Evolutionary conservation across 2,113 vertebrate genomes (phyloP).

Genomic region (Phyllostomus discolor): DNA sequence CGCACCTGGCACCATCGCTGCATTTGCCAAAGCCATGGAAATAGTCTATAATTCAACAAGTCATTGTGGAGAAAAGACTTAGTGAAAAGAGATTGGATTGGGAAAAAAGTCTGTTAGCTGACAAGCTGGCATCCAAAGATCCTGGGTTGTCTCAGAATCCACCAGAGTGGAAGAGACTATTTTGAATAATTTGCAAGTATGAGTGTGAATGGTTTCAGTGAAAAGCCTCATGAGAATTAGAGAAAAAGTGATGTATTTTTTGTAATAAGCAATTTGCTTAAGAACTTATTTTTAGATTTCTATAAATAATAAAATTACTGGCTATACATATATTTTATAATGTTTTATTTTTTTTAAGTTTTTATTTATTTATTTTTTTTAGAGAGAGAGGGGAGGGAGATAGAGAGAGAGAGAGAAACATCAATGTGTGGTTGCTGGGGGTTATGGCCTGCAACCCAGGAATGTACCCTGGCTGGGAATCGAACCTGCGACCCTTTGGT

Average conservation of each 20-base stretch:
- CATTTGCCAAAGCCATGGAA: background rate
- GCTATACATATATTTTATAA: background rate
- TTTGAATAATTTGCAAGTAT: background rate
- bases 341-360: background rate
- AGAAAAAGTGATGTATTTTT: background rate
- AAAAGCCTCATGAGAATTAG: background rate
- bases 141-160: conserved; percentile 20
- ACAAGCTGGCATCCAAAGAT: background rate
- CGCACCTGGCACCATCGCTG: background rate
- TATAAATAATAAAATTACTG: background rate
- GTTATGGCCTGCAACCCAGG: no score
- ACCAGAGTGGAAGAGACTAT: background rate
- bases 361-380: background rate
- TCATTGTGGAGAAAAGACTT: background rate
- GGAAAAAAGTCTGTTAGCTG: background rate
- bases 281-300: conserved; percentile 42
- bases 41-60: background rate
- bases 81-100: background rate
- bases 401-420: no score
- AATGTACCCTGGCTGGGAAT: no score
- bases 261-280: background rate
- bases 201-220: background rate
- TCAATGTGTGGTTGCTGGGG: no score
- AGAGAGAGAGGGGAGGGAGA: no score
- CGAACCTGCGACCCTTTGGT: no score